phyloP scores from a whole-genome alignment of 2,797 vertebrate species.

The Pseudomugil tenellus region DNA sequence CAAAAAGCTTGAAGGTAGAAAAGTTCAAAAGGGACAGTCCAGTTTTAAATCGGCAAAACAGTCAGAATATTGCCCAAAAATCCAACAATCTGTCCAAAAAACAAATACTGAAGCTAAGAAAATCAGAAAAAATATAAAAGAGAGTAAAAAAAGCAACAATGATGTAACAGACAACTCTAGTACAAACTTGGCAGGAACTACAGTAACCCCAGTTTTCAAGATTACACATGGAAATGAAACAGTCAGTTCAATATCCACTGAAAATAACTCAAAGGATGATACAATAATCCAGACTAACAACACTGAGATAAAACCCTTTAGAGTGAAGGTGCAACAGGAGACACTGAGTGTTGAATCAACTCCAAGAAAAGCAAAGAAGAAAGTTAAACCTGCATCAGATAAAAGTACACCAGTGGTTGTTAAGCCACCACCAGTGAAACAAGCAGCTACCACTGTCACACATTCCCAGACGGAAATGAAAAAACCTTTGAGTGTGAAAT shows the following conservation, averaged over 20 bases:
- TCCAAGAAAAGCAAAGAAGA: slow-evolving; percentile 26
- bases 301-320: slow-evolving; percentile 23
- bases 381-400: slow-evolving; percentile 16
- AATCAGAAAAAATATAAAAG: slow-evolving; percentile 23
- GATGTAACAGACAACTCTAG: slow-evolving; percentile 2
- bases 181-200: slow-evolving; percentile 20
- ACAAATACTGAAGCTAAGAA: slow-evolving; percentile 22
- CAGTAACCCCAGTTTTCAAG: slow-evolving; percentile 26
- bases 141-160: slow-evolving; percentile 11
- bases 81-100: slow-evolving; percentile 13
- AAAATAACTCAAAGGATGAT: slow-evolving; percentile 22
- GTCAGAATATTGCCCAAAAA: slow-evolving; percentile 3
- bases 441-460: slow-evolving; percentile 8
- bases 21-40: slow-evolving; percentile 11
- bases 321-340: slow-evolving; percentile 27
- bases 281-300: slow-evolving; percentile 17
- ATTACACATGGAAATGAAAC: slow-evolving; percentile 24
- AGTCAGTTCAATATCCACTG: neutral
- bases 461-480: slow-evolving; percentile 7
- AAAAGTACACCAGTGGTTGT: slow-evolving; percentile 27
- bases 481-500: slow-evolving; percentile 25
- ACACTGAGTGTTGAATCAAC: slow-evolving; percentile 15
- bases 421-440: slow-evolving; percentile 14
- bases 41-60: slow-evolving; percentile 18
- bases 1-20: slow-evolving; percentile 6